Evolutionary conservation across 2,113 vertebrate species (phyloP).

Genomic region (Zapornia atra): DNA sequence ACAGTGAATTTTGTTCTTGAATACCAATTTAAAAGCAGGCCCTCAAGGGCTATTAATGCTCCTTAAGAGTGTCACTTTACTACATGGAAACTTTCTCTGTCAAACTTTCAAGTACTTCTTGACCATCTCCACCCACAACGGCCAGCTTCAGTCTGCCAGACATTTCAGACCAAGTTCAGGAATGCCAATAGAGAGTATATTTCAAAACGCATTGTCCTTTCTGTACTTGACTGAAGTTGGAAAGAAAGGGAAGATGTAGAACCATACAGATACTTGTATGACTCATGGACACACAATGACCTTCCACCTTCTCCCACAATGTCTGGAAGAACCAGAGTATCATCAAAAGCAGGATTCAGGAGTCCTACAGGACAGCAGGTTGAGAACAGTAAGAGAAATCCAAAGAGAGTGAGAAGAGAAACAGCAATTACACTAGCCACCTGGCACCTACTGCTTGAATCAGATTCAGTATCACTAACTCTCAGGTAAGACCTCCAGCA

Average conservation of each 20-base stretch:
- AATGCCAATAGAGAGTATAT: background rate
- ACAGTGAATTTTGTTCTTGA: background rate
- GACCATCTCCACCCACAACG: background rate
- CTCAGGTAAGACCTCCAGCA: background rate
- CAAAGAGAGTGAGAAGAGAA: background rate
- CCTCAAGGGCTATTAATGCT: background rate
- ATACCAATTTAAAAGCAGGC: background rate
- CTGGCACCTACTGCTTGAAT: background rate
- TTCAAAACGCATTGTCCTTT: background rate
- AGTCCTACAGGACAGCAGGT: background rate
- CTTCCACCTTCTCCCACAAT: background rate
- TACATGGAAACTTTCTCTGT: background rate
- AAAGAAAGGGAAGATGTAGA: background rate
- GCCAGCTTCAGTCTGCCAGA: background rate
- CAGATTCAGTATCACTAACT: background rate
- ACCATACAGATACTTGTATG: background rate
- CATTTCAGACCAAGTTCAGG: background rate
- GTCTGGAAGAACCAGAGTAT: background rate
- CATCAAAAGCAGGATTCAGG: background rate
- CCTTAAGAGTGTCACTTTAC: background rate
- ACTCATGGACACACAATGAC: background rate
- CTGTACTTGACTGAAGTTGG: background rate
- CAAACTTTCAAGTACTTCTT: background rate
- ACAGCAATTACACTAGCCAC: background rate
- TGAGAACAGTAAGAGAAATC: background rate